Conservation (phyloP, 2,113 vertebrate genomes). For the Protobothrops flavoviridis region DNA sequence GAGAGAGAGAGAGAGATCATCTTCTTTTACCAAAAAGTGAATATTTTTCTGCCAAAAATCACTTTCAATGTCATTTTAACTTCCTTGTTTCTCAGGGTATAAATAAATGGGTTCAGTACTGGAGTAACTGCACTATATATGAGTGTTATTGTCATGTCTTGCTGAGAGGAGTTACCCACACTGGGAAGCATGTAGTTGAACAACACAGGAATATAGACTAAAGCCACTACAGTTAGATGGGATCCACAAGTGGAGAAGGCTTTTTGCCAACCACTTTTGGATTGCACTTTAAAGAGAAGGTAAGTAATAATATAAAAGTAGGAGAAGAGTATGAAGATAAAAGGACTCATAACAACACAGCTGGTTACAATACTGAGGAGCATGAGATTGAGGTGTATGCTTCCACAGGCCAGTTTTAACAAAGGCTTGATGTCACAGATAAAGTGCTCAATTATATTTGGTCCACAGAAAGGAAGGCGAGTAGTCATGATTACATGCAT, state of each 20-base stretch:
- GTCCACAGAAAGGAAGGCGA: constrained; percentile 24
- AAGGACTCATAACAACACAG: too few relatives aligned
- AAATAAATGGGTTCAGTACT: constrained; percentile 65
- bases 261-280: too few relatives aligned
- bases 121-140: constrained; percentile 56
- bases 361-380: too few relatives aligned
- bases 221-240: too few relatives aligned
- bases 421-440: constrained; percentile 40
- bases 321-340: too few relatives aligned
- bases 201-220: too few relatives aligned
- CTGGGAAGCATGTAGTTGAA: too few relatives aligned
- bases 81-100: constrained; percentile 60
- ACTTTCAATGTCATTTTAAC: constrained; percentile 39
- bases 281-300: too few relatives aligned
- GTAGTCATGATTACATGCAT: neutral
- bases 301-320: too few relatives aligned
- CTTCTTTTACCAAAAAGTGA: constrained; percentile 20
- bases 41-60: constrained; percentile 33
- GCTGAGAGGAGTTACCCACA: too few relatives aligned
- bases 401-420: neutral
- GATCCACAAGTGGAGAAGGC: too few relatives aligned
- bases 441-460: constrained; percentile 40
- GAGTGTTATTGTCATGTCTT: neutral
- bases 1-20: neutral
- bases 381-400: neutral